Evolutionary conservation across 2,797 vertebrate species (phyloP), one percentile per base, ranked within the genome.

Genomic region (Trachops cirrhosus): DNA sequence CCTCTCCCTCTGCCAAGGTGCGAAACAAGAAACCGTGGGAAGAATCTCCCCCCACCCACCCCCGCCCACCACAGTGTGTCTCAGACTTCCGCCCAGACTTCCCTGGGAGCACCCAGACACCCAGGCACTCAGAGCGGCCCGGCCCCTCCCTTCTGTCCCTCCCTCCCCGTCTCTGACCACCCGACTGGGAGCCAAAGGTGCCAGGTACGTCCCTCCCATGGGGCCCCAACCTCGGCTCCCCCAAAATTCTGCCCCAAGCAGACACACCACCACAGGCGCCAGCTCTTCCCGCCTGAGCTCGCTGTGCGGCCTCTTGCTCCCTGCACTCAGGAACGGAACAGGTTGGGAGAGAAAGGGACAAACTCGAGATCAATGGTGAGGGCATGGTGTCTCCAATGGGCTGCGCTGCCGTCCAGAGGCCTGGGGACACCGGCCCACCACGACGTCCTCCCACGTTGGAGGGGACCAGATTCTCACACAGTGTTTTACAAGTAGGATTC

Each of bases 1-100:
- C 19, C 26, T 14, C 68, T 70, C 64, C 52, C 16, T 68, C n/a
- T 46, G 52, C 41, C 37, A 32, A 82, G 11, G 24, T n/a, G 19
- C 11, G 68, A 77, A 74, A 11, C 48, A 18, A 82, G 77, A n/a
- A 24, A 8, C 22, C 4, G 3, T 4, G 52, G 3, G 19, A 54
- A 52, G 3, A 34, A 8, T 1, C 29, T n/a, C 8, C 4, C 22
- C 2, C 16, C 0, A 12, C 9, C 6, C 5, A 5, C 26, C 16
- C 34, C 16, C n/a, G 0, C 9, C 8, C 9, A 4, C 54, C 19
- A 29, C 24, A 10, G 2, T 6, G 34, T 22, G 26, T 48, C n/a
- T 75, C 37, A 59, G 83, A 34, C 34, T 44, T 64, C 50, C 59
- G 37, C 29, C 52, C 16, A 44, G n/a, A 41, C 22, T 8, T 39